Base-by-base conservation (phyloP, 2,888 invertebrate genomes). In the Polymixis lichenea region DNA sequence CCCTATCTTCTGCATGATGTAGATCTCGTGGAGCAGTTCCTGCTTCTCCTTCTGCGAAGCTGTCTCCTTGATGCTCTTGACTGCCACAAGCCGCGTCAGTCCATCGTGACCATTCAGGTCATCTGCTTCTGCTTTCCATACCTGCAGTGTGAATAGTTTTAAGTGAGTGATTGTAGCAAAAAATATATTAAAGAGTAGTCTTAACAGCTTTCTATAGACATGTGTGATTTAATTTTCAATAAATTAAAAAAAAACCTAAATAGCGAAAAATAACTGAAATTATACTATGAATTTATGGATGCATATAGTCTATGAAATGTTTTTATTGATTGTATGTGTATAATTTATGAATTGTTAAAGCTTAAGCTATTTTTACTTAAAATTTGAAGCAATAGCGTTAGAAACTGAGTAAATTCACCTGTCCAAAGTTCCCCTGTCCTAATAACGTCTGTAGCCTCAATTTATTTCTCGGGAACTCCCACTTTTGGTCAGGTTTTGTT, bases 361-460 rank as follows among this genome's bases (percentile, higher is more conserved):
- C n/a, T 51, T 38, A 49, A 32, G 2, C n/a, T 38, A 43, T 3
- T n/a, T 32, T 19, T 5, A 4, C 1, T 6, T 53, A 11, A n/a
- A 38, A 13, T 64, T 19, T 64, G 15, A 38, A 0, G 3, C 17
- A 3, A 46, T 9, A 67, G n/a, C 4, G 0, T 11, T 32, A 53
- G 3, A 56, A 64, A 49, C 19, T 32, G 1, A 58, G 19, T 38
- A 53, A 51, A 8, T 51, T 72, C 3, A 75, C 98, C 97, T 98
- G 98, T 43, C 98, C 98, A 92, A 98, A 98, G 93, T 98, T 98
- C 55, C 98, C 98, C 94, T 98, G 98, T 13, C 98, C 98, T 46
- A 98, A 94, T 71, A 98, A 97, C 32, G 98, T 98, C 90, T 98
- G 98, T 74, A 98, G 95, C 61, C 98, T 97, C 66, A 98, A 96